Evolutionary conservation across 2,888 invertebrate species (phyloP).

Genomic region (Dolomedes plantarius): DNA sequence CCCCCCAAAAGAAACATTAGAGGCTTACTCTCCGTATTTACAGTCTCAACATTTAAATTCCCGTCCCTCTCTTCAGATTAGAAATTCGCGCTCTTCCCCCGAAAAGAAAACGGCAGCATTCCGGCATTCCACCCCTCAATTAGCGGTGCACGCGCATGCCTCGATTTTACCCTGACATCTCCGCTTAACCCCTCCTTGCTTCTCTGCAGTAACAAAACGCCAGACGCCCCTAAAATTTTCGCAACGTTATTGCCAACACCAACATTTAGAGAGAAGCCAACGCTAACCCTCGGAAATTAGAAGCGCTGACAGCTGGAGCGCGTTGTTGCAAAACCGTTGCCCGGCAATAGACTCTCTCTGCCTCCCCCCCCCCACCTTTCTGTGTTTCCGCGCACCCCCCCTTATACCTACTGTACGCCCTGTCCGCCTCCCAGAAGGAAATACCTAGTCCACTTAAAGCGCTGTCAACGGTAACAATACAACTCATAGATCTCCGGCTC

Average conservation of each 20-base stretch:
- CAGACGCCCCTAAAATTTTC: slow-evolving; percentile 23
- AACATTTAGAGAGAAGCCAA: slow-evolving; percentile 42
- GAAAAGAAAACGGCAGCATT: slow-evolving; percentile 41
- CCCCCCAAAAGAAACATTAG: neutral
- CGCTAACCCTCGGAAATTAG: slow-evolving; percentile 40
- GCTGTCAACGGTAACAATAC: slow-evolving; percentile 68
- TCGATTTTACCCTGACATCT: slow-evolving; percentile 16
- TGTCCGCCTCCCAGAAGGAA: slow-evolving; percentile 53
- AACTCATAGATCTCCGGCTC: slow-evolving; percentile 62
- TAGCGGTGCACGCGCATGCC: slow-evolving; percentile 55
- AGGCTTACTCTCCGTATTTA: neutral
- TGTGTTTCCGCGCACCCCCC: neutral
- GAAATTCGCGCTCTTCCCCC: neutral
- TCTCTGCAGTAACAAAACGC: slow-evolving; percentile 22
- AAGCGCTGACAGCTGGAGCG: slow-evolving; percentile 61
- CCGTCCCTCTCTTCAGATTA: neutral
- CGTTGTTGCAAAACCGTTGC: slow-evolving; percentile 67
- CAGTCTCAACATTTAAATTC: neutral
- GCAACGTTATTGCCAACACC: slow-evolving; percentile 56
- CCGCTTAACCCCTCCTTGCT: neutral
- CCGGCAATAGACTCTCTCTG: slow-evolving; percentile 20
- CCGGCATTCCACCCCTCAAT: slow-evolving; percentile 41
- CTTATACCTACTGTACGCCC: neutral
- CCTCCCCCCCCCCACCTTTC: neutral
- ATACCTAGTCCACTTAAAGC: slow-evolving; percentile 69